These are phyloP conservation scores for Tanytarsus gracilentus DNA, from an alignment of 2,888 invertebrate genomes.

Conservation along the genomic window DNA sequence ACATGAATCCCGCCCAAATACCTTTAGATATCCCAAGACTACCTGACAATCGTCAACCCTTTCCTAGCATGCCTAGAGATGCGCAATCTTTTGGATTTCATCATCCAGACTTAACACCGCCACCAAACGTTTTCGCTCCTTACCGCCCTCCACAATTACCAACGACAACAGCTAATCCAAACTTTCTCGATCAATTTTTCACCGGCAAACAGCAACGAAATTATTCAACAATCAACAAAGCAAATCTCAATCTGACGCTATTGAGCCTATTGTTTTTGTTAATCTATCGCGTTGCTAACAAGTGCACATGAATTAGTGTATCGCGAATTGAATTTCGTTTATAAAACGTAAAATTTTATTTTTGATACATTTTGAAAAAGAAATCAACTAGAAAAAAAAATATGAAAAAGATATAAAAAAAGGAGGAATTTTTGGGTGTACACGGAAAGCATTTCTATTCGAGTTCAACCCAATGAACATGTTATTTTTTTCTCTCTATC, in stretches of 20 bases:
- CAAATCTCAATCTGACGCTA: constrained; percentile 17
- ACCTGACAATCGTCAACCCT: constrained; percentile 35
- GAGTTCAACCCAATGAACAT: too few species aligned
- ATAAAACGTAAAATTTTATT: constrained; percentile 14
- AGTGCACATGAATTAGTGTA: constrained; percentile 8
- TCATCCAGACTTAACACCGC: constrained; percentile 35
- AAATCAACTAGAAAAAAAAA: too few species aligned
- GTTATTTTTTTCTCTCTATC: background rate
- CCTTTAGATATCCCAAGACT: constrained; percentile 38
- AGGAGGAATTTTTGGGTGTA: constrained; percentile 1
- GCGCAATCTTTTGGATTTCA: too few species aligned
- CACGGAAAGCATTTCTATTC: background rate
- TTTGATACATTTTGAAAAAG: constrained; percentile 27
- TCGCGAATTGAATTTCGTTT: constrained; percentile 6
- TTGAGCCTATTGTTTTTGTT: constrained; percentile 17
- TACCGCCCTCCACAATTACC: constrained; percentile 36
- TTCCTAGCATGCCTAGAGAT: constrained; percentile 41
- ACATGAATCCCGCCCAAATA: constrained; percentile 37
- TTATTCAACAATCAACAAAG: constrained; percentile 13
- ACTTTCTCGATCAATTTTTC: constrained; percentile 35
- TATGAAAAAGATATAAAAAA: too few species aligned
- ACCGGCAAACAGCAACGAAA: constrained; percentile 30
- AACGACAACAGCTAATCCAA: constrained; percentile 41
- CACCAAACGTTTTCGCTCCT: constrained; percentile 30
- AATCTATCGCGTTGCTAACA: constrained; percentile 22